A percentile compares a stretch with the other conserved stretches of the same genome.
Conservation (phyloP, 2,888 invertebrate genomes). For the Ormyrus rosae region DNA sequence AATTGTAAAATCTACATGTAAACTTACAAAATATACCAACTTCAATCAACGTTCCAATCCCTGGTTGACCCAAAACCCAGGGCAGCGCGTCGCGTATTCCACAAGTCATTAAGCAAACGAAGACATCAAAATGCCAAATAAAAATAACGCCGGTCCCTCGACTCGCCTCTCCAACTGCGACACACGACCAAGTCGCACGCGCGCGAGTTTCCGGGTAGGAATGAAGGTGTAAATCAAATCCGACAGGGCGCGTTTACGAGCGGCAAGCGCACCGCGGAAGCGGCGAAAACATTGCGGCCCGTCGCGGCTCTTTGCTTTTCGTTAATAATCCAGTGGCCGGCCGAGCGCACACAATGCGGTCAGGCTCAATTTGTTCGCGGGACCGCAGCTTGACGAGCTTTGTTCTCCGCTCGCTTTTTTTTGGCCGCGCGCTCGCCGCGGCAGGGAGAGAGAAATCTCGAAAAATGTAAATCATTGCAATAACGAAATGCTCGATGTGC, state of each 20-base stretch:
- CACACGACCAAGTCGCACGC: not conserved
- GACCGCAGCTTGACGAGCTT: conserved; percentile 18
- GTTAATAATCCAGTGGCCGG: conserved; percentile 66
- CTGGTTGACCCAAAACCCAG: not conserved
- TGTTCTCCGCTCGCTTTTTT: not conserved
- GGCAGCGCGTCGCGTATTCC: not conserved
- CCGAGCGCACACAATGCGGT: conserved; percentile 56
- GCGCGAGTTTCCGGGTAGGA: conserved; percentile 40
- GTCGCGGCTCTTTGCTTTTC: conserved; percentile 65
- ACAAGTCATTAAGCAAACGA: too few relatives aligned
- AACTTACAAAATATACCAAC: too few relatives aligned
- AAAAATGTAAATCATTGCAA: too few relatives aligned
- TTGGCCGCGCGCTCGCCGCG: not conserved
- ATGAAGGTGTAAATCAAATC: conserved; percentile 56
- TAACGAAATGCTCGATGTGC: too few relatives aligned
- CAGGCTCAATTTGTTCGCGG: conserved; percentile 20
- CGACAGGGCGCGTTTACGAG: conserved; percentile 51
- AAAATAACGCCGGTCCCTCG: not conserved
- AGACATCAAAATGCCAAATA: not conserved
- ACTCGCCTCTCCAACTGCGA: not conserved
- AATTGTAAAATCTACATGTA: too few relatives aligned
- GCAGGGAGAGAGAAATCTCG: too few relatives aligned
- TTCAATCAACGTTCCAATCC: too few relatives aligned
- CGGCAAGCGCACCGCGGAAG: not conserved
- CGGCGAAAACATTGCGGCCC: conserved; percentile 38